phyloP scores from a whole-genome alignment of 2,888 invertebrate species.

The Tethea ocularis region DNA sequence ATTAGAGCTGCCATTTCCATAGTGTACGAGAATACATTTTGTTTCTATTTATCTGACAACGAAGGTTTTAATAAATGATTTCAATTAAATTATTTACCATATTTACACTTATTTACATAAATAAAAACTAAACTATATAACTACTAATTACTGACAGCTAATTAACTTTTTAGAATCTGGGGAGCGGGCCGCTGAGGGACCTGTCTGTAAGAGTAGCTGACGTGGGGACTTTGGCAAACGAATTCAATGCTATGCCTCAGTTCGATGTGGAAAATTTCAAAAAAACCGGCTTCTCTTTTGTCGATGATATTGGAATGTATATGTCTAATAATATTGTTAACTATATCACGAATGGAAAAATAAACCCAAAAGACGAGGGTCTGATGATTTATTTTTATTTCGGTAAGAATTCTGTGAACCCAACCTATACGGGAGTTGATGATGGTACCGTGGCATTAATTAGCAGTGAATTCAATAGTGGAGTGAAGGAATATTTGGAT shows the following conservation, averaged over 20 bases:
- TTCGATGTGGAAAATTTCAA: constrained; percentile 37
- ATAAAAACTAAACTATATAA: too few relatives aligned
- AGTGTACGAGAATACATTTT: background rate
- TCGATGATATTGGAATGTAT: constrained; percentile 43
- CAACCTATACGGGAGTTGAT: background rate
- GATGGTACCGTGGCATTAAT: background rate
- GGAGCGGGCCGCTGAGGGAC: constrained; percentile 28
- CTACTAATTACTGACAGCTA: constrained; percentile 4
- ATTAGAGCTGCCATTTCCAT: background rate
- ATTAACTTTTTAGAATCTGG: constrained; percentile 19
- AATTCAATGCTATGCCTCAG: constrained; percentile 22
- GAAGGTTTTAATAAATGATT: too few relatives aligned
- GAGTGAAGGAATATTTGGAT: background rate
- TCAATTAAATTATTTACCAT: too few relatives aligned
- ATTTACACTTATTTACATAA: too few relatives aligned
- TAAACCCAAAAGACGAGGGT: constrained; percentile 43
- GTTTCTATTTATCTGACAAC: too few relatives aligned
- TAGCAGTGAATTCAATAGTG: background rate
- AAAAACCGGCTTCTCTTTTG: constrained; percentile 30
- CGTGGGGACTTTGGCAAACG: constrained; percentile 25
- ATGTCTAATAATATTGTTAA: constrained; percentile 45
- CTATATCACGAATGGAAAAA: constrained; percentile 37
- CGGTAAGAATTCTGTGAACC: background rate
- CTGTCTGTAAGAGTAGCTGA: constrained; percentile 31
- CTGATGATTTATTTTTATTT: constrained; percentile 38